Base-by-base conservation (phyloP, 2,888 invertebrate genomes). In the Epirrhoe alternata region DNA sequence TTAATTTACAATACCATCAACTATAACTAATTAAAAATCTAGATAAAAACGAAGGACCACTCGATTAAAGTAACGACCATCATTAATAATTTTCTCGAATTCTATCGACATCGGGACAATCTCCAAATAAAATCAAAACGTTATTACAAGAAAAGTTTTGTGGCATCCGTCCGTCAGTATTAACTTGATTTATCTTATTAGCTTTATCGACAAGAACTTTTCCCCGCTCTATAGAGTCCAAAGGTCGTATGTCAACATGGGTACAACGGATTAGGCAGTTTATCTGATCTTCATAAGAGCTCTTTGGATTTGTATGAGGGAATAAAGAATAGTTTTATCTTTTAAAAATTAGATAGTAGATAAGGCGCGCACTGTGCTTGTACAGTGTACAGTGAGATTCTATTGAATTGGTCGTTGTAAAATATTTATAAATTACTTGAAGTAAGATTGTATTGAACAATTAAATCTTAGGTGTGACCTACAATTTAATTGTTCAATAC, bases 171-270 rank as follows among this genome's bases (percentile, higher is more conserved):
- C 78, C 66, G 73, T 78, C 70, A 75, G 75, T 78, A 81, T 83
- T 81, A 80, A 80, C 75, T 82, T 87, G 86, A 89, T 90, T 90
- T 90, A 90, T 89, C 80, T 85, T 83, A 89, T 87, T 87, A 83
- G 77, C 80, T 83, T 79, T 84, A 89, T 89, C 88, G 88, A 88
- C 85, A 83, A 76, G 75, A 84, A 82, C 71, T 80, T 82, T 81
- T 77, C 73, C 74, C 77, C 71, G 53, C 81, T 77, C 78, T 80
- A 66, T 14, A 70, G 68, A 67, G 62, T 61, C 51, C 56, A 72
- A 80, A 82, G 56, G 79, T 70, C 78, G 71, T 79, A 83, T 78
- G 77, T 79, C 64, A 67, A 60, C 63, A 50, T 51, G n/a, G 42
- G 49, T 14, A 49, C 76, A 78, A 64, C 71, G 72, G 71, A 84